Base-by-base conservation (phyloP, 1,140 invertebrate genomes). In the Bombus fervidus region DNA sequence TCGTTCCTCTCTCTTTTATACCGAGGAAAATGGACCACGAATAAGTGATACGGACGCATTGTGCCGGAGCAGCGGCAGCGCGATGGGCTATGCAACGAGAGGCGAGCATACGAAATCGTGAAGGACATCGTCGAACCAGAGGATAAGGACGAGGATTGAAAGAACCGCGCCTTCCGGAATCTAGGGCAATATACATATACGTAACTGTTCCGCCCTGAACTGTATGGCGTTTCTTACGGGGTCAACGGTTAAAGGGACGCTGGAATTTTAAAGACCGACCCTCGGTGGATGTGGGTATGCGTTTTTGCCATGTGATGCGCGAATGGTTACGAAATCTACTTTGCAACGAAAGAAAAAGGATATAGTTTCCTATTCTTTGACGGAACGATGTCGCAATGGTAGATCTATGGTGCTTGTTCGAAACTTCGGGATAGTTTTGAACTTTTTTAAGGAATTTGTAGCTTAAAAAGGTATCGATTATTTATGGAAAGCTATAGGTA, bases 31-130 rank as follows among this genome's bases (percentile, higher is more conserved):
- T 91, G 91, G 91, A 93, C 89, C 91, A 94, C 93, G 92, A 95
- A 95, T 94, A 95, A 95, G 92, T 94, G 93, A 95, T 94, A 94
- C 91, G 81, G 76, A 72, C 37, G 47, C 57, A 92, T 92, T 92
- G 91, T 92, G 69, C 68, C 39, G 22, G 31, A 66, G 57, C 59
- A 34, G 68, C 62, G 71, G 62, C 81, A 71, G 71, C 68, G 37
- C 68, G 75, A 85, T 74, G 82, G 57, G 28, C 72, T 64, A 28
- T 18, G 57, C 64, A 64, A 34, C 66, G 64, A 12, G n/a, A 39
- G 28, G 47, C 47, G 77, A 53, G 47, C 5, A 34, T 18, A 66
- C 31, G 31, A n/a, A 31, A 47, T 31, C 43, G 81, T 59, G 76
- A 77, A 79, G 81, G 66, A 59, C 47, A 68, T 59, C 80, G 80